Percentiles rank a stretch among this genome's conserved stretches.
These are phyloP conservation scores for Tineola bisselliella DNA, from an alignment of 2,888 invertebrate genomes.

Conservation along the genomic window DNA sequence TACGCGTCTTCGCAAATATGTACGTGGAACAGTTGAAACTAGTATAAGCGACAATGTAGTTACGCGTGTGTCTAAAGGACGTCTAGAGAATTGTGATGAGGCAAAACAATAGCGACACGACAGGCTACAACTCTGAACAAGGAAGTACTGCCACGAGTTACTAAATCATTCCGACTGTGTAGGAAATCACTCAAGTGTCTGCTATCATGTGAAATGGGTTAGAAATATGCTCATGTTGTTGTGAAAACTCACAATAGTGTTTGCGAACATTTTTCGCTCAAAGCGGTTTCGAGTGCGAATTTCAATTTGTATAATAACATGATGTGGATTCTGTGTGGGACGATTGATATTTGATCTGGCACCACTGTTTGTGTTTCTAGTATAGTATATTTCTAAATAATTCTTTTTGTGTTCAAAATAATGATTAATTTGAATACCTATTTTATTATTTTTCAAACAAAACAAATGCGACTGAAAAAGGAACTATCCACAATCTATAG, in stretches of 20 bases:
- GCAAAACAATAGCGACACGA: conserved; percentile 29
- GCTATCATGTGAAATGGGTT: conserved; percentile 18
- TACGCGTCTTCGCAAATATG: too few relatives aligned
- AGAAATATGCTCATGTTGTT: conserved; percentile 13
- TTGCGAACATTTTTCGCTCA: conserved; percentile 9
- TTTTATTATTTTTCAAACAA: too few relatives aligned
- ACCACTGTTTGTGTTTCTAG: too few relatives aligned
- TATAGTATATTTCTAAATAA: too few relatives aligned
- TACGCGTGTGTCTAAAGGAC: conserved; percentile 17
- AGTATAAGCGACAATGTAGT: background rate
- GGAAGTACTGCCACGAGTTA: conserved; percentile 23
- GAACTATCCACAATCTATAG: too few relatives aligned
- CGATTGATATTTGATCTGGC: background rate
- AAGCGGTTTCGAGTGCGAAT: background rate
- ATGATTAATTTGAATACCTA: too few relatives aligned
- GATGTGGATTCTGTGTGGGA: background rate
- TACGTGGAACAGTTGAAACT: background rate
- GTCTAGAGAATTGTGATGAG: conserved; percentile 41
- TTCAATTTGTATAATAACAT: background rate
- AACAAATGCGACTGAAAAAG: too few relatives aligned
- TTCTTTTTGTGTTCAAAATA: too few relatives aligned
- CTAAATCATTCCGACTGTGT: conserved; percentile 30
- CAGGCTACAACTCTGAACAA: conserved; percentile 3
- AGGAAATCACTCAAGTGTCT: conserved; percentile 36
- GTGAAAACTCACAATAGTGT: background rate